Conservation (phyloP, 64 coral and sea anemone genomes). For the Acropora yongei region DNA sequence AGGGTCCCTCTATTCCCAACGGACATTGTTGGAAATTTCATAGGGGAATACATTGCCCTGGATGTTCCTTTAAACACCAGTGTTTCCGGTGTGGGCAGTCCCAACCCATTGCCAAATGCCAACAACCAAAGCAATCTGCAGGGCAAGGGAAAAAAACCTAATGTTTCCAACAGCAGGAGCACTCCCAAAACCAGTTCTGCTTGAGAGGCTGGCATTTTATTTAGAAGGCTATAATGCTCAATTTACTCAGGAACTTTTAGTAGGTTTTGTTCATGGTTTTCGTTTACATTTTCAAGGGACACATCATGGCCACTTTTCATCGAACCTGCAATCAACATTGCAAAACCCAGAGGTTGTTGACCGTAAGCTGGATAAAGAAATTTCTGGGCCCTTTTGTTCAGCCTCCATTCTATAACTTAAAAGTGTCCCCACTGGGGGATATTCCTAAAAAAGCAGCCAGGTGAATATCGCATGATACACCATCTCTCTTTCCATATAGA, state of each 20-base stretch:
- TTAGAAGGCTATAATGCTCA: not conserved
- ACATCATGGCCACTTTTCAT: no score
- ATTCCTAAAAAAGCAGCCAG: constrained; percentile 10
- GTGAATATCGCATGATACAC: constrained; percentile 27
- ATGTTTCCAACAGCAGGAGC: not conserved
- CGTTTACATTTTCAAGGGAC: no score
- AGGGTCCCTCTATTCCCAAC: not conserved
- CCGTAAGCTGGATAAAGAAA: not conserved
- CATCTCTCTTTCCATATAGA: not conserved
- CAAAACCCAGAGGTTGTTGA: constrained; percentile 11
- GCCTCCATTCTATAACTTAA: not conserved
- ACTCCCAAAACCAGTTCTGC: constrained; percentile 39
- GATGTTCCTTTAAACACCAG: not conserved
- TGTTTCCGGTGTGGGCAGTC: not conserved
- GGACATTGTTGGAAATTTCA: not conserved
- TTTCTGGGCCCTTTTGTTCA: not conserved
- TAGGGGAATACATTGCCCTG: not conserved
- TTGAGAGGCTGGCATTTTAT: constrained; percentile 34
- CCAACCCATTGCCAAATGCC: constrained; percentile 7
- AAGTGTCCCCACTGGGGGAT: constrained; percentile 10
- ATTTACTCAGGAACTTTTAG: not conserved
- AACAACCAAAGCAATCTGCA: not conserved
- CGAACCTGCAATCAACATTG: not conserved
- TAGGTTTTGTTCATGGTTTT: no score
- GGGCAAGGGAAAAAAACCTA: not conserved